Evolutionary conservation across 2,888 invertebrate species (phyloP).

Genomic region (Adelognathus sp.): DNA sequence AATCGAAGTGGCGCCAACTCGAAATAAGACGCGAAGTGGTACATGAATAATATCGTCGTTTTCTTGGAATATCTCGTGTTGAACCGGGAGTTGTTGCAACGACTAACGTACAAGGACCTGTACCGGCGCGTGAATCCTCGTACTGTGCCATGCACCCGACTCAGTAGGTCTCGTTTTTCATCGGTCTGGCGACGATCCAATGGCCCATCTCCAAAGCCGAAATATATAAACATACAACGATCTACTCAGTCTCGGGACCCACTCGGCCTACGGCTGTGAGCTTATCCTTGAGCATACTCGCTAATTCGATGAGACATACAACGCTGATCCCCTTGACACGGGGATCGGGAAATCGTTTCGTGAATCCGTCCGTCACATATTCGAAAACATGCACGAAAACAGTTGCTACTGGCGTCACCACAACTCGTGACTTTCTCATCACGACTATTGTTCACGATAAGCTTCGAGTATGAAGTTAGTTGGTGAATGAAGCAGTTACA

Average conservation of each 20-base stretch:
- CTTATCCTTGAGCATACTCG: background rate
- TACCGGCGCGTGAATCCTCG: constrained; percentile 52
- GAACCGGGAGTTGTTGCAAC: background rate
- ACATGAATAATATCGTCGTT: constrained; percentile 37
- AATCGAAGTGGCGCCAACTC: constrained; percentile 21
- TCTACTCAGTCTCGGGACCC: constrained; percentile 22
- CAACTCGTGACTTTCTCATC: too few relatives aligned
- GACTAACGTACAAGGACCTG: constrained; percentile 15
- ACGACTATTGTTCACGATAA: too few relatives aligned
- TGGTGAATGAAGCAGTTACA: too few relatives aligned
- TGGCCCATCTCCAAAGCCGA: constrained; percentile 60
- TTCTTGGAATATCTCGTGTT: constrained; percentile 39
- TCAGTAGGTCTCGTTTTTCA: constrained; percentile 55
- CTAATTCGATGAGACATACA: background rate
- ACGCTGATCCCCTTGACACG: too few relatives aligned
- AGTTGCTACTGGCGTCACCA: too few relatives aligned
- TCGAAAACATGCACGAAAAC: too few relatives aligned
- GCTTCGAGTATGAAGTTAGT: too few relatives aligned
- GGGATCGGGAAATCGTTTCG: too few relatives aligned
- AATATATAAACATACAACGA: constrained; percentile 23
- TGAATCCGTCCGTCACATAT: too few relatives aligned
- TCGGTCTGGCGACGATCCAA: constrained; percentile 58
- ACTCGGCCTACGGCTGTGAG: background rate
- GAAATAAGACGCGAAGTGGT: constrained; percentile 19
- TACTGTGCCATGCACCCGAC: constrained; percentile 36